Evolutionary conservation across 1,140 invertebrate species (phyloP), one percentile per base, ranked within the genome.

Genomic region (Sinonovacula constricta): DNA sequence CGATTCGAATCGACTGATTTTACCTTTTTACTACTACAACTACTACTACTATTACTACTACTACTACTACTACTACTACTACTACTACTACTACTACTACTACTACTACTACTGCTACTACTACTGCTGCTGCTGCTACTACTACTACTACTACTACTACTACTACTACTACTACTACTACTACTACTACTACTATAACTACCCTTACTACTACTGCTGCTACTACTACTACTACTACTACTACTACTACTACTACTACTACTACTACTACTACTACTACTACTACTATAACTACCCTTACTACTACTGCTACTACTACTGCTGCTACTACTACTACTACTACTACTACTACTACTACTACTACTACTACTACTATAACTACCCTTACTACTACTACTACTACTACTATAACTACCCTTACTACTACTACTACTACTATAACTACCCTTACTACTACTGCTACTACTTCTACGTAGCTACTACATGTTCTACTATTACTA

Each of bases 31-130:
- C 60, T 63, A 30, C 70, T 74, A 65, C 70, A 54, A 74, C 70
- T 74, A 74, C 70, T 74, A 74, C 70, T 74, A 74, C 70, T 74
- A 65, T 59, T 74, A 74, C 70, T 74, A 65, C 70, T 74, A 65
- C 70, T 74, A 74, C 70, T 74, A 74, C 70, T 74, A 74, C 59
- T 74, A 74, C 70, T 70, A 74, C 70, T 74, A 74, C 70, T 74
- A 74, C 70, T 74, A 74, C 70, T 74, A 74, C 70, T 74, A 74
- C 70, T 74, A 74, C 70, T 74, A 74, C 70, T 74, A 74, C 70
- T 74, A 74, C 70, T 74, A 74, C 70, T 74, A 74, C 59, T 74
- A 74, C 70, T 74, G 65, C 70, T 74, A 74, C 70, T 74, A 74
- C 70, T 74, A 74, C 70, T 74, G 65, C 70, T 74, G 54, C 70